These are phyloP conservation scores for Rousettus madagascariensis DNA, from an alignment of 2,797 vertebrate genomes.

Conservation along the genomic window DNA sequence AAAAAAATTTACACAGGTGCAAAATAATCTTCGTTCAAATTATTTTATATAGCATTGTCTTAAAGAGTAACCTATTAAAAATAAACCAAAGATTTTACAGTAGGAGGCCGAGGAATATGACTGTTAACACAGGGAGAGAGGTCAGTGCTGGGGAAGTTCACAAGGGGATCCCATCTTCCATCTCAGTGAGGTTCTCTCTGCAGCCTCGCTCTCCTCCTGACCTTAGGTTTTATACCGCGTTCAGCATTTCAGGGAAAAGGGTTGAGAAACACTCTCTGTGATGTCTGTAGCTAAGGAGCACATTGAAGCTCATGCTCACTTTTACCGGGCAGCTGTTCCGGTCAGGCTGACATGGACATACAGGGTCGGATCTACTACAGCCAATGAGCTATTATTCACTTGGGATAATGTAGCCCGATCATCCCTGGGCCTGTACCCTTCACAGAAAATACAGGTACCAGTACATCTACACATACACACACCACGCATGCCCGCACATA, in stretches of 20 bases:
- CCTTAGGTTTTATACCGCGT: not conserved
- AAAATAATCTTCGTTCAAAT: not conserved
- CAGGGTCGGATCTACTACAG: not conserved
- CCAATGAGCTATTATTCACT: not conserved
- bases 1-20: not conserved
- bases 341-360: not conserved
- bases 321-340: not conserved
- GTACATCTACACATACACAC: not conserved
- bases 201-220: not conserved
- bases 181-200: not conserved
- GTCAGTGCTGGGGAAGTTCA: not conserved
- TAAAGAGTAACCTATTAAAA: not conserved
- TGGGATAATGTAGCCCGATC: not conserved
- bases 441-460: not conserved
- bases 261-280: not conserved
- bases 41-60: not conserved
- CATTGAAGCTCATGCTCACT: not conserved
- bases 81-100: not conserved
- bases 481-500: no score
- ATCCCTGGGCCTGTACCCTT: not conserved
- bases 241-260: not conserved
- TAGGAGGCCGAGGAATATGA: not conserved
- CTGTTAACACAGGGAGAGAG: not conserved
- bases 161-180: not conserved
- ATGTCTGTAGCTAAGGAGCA: not conserved